A percentile compares a stretch with the other conserved stretches of the same genome.
These are phyloP conservation scores for Otus sunia DNA, from an alignment of 2,113 vertebrate species.

Conservation along the genomic window DNA sequence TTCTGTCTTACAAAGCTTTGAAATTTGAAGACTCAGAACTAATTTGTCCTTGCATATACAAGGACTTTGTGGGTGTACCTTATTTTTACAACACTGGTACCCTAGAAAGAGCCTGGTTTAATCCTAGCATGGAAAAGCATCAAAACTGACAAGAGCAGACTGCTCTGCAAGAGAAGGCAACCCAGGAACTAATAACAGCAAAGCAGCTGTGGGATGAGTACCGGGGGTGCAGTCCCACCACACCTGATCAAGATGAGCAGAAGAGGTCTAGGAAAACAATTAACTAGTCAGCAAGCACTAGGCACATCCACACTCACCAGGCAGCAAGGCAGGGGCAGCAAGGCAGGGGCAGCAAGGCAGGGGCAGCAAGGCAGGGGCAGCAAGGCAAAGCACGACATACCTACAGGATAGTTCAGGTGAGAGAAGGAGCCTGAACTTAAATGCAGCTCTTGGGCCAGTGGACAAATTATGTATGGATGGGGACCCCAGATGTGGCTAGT, in stretches of 20 bases:
- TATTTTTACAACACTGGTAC: background rate
- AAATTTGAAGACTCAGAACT: background rate
- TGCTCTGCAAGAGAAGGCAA: background rate
- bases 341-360: background rate
- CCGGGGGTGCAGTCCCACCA: too few relatives aligned
- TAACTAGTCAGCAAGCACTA: background rate
- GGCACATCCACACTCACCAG: background rate
- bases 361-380: background rate
- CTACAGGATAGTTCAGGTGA: background rate
- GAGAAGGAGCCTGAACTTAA: background rate
- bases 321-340: background rate
- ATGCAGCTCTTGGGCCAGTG: background rate
- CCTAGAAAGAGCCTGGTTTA: background rate
- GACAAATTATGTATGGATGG: rapidly evolving
- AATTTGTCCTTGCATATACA: background rate
- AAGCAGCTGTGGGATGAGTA: background rate
- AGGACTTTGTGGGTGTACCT: background rate
- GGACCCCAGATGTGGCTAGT: too few relatives aligned
- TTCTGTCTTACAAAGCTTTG: background rate
- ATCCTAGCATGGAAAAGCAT: background rate
- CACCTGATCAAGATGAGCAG: background rate
- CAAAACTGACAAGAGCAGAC: background rate
- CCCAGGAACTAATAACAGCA: background rate
- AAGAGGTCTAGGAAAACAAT: background rate
- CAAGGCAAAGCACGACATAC: background rate